A percentile compares a stretch with the other conserved stretches of the same genome.
Conservation (phyloP, 2,888 invertebrate species). For the Pterostichus madidus region DNA sequence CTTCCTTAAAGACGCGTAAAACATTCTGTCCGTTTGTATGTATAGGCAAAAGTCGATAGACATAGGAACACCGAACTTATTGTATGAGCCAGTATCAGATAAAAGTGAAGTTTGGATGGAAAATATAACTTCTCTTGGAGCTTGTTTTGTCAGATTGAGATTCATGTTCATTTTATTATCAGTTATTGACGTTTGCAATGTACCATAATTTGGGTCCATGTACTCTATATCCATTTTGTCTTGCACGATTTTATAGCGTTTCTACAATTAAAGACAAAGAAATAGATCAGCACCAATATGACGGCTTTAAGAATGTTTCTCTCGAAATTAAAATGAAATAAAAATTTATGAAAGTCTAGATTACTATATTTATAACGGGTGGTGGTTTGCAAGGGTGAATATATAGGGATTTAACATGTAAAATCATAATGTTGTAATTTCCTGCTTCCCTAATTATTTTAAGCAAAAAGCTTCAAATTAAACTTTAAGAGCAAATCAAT, state of each 20-base stretch:
- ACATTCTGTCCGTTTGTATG: slow-evolving; percentile 20
- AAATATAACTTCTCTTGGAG: neutral
- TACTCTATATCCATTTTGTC: slow-evolving; percentile 10
- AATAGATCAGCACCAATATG: no score
- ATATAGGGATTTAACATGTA: no score
- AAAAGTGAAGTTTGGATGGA: neutral
- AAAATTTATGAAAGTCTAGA: no score
- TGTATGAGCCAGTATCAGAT: neutral
- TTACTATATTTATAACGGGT: no score
- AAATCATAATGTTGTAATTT: no score
- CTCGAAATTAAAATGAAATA: no score
- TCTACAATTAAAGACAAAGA: neutral
- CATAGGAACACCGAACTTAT: slow-evolving; percentile 9
- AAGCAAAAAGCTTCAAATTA: no score
- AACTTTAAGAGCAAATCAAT: no score
- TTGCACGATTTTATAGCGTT: slow-evolving; percentile 5
- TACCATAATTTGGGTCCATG: neutral
- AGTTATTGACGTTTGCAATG: neutral
- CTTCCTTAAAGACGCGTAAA: slow-evolving; percentile 5
- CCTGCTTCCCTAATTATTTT: no score
- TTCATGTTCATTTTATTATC: slow-evolving; percentile 11
- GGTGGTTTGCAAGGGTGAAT: no score
- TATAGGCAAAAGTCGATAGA: neutral
- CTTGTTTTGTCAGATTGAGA: slow-evolving; percentile 6
- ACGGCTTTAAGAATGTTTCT: no score